A percentile compares a stretch with the other conserved stretches of the same genome.
phyloP scores from a whole-genome alignment of 1,140 invertebrate genomes.

The Pissodes strobi region DNA sequence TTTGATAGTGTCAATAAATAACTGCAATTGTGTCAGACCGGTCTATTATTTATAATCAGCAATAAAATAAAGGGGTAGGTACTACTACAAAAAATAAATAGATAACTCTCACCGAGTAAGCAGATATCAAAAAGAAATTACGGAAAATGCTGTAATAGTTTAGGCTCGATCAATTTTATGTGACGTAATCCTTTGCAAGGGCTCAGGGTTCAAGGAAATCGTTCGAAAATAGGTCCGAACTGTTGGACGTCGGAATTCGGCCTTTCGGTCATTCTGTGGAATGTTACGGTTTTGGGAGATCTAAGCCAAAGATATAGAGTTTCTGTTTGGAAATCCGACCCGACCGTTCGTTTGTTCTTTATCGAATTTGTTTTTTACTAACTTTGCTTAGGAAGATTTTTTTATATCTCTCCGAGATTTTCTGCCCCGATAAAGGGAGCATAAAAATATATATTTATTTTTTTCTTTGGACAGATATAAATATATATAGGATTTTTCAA shows the following conservation, averaged over 20 bases:
- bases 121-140: too few species aligned
- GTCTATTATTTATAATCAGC: too few species aligned
- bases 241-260: neutral
- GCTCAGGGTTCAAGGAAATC: constrained; percentile 4
- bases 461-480: too few species aligned
- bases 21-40: too few species aligned
- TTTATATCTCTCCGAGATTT: neutral
- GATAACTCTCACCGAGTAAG: too few species aligned
- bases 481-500: too few species aligned
- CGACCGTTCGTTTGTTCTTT: neutral
- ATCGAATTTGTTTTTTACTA: neutral
- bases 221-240: constrained; percentile 2
- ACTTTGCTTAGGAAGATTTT: neutral
- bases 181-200: too few species aligned
- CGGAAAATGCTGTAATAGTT: too few species aligned
- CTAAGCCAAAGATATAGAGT: constrained; percentile 1
- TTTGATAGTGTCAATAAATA: too few species aligned
- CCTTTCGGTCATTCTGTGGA: constrained; percentile 4
- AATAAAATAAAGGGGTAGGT: too few species aligned
- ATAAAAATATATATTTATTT: neutral
- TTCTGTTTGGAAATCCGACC: neutral
- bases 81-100: too few species aligned
- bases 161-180: too few species aligned
- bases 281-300: constrained; percentile 7
- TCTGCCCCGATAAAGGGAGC: neutral